A percentile compares a stretch with the other conserved stretches of the same genome.
These are phyloP conservation scores for Erpetoichthys calabaricus DNA, from an alignment of 2,797 vertebrate species.

Conservation along the genomic window DNA sequence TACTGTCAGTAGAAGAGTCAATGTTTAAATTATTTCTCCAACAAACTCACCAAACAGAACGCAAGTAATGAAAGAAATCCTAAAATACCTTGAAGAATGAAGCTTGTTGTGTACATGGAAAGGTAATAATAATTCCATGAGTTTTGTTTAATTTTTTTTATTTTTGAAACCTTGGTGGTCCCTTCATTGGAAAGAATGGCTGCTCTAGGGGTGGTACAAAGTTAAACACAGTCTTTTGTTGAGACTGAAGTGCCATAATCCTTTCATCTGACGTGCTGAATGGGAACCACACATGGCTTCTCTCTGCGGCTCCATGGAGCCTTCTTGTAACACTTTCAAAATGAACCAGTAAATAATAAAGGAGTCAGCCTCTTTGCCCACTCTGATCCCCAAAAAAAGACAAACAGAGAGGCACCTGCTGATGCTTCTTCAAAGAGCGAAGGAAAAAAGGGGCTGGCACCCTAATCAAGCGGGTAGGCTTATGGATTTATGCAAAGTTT, in stretches of 20 bases:
- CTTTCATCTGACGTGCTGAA: constrained; percentile 35
- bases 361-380: constrained; percentile 23
- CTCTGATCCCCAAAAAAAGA: constrained; percentile 29
- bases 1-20: no score
- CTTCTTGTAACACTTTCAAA: constrained; percentile 39
- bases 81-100: no score
- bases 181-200: constrained; percentile 18
- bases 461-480: no score
- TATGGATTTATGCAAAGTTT: no score
- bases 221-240: constrained; percentile 42
- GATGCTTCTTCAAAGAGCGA: constrained; percentile 2
- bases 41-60: no score
- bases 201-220: constrained; percentile 33
- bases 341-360: constrained; percentile 23
- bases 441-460: no score
- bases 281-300: constrained; percentile 36
- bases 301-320: constrained; percentile 32
- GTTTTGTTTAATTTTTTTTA: constrained; percentile 9
- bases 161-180: constrained; percentile 40
- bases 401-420: constrained; percentile 26
- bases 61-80: no score
- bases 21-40: no score
- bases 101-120: no score
- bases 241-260: constrained; percentile 30
- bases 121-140: no score